Base-by-base conservation (phyloP, 2,888 invertebrate species). In the Parnassius mnemosyne region DNA sequence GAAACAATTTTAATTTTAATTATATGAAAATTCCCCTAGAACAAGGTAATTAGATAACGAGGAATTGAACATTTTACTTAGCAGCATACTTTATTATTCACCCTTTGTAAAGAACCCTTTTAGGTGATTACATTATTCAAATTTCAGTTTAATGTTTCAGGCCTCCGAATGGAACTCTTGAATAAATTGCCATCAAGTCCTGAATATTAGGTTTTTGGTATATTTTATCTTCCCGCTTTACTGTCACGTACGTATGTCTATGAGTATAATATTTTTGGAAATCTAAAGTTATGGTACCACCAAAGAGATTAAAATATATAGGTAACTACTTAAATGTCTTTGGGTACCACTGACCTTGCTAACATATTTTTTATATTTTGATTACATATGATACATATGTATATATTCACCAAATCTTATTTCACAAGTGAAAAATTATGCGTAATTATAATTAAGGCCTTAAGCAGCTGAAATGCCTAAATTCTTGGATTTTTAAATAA, bases 81-180 rank as follows among this genome's bases (percentile, higher is more conserved):
- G 46, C 46, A 51, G 34, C 41, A 54, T 43, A 3, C 44, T 46
- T 51, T 34, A 10, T 57, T 47, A 34, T 47, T 57, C 56, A 25
- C 41, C 52, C 25, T 55, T 51, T 44, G n/a, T 53, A 61, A 10
- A 46, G 25, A 20, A 20, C 61, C 46, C 56, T 52, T 34, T 52
- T 41, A 53, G 55, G 56, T 53, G 61, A 61, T 61, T 61, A 56
- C 56, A 56, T 61, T 61, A 61, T 61, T 61, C 61, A 57, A 61
- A 57, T 57, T 57, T 46, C 61, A 52, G 25, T 47, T 61, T 61
- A 56, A 61, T 61, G 56, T 61, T 61, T 61, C 42, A 52, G 49
- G 46, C 49, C 20, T 55, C 49, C 25, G 46, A 56, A 46, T 60
- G 53, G 60, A 53, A 42, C 44, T 44, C 43, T 54, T 54, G 54